Evolutionary conservation across 2,888 invertebrate genomes (phyloP).

Genomic region (Drosophila gaucha): DNA sequence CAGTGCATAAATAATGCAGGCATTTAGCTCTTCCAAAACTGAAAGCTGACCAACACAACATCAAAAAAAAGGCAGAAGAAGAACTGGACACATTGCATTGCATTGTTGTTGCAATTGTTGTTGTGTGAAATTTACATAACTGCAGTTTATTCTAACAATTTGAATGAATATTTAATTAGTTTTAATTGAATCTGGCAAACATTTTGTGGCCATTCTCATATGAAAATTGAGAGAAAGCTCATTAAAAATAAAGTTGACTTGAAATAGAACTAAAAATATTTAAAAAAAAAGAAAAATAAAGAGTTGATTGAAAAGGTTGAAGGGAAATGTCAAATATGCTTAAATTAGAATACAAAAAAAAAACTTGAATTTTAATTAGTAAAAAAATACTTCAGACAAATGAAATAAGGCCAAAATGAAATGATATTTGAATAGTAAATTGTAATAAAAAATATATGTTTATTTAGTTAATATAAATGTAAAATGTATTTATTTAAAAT

Average conservation of each 20-base stretch:
- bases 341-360: background rate
- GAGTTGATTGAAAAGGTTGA: background rate
- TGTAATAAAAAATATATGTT: too few species aligned
- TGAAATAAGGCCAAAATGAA: background rate
- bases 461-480: too few species aligned
- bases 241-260: conserved; percentile 49
- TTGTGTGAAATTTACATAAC: conserved; percentile 64
- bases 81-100: background rate
- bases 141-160: conserved; percentile 63
- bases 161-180: conserved; percentile 67
- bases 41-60: conserved; percentile 33
- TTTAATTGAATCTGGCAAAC: conserved; percentile 60
- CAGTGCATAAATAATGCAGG: conserved; percentile 62
- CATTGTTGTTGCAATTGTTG: conserved; percentile 6
- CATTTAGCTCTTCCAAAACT: conserved; percentile 43
- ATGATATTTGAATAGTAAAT: background rate
- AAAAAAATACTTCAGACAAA: too few species aligned
- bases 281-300: conserved; percentile 1
- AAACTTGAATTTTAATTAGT: too few species aligned
- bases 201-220: conserved; percentile 9
- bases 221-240: conserved; percentile 18
- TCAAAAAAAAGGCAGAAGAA: background rate
- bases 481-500: too few species aligned
- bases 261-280: background rate
- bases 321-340: background rate